Percentiles rank a stretch among this genome's conserved stretches.
Conservation (phyloP, 1,140 invertebrate genomes). For the Aphelenchoides fujianensis region DNA sequence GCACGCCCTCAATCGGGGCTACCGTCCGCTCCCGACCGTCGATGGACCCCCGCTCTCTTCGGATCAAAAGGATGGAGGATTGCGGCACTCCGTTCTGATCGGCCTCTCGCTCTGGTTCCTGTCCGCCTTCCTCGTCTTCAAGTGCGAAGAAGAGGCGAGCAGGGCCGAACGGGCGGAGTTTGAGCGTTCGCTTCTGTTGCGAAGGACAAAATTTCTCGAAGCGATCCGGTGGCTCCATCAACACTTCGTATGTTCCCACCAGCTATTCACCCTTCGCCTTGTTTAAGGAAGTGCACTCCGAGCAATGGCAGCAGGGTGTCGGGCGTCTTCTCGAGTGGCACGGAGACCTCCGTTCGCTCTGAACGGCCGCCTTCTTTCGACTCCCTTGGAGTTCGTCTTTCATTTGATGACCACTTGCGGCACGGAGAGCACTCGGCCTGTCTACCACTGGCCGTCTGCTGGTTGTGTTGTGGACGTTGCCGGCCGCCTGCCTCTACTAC, state of each 20-base stretch:
- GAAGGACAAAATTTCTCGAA: slow-evolving; percentile 3
- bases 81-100: neutral
- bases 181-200: neutral
- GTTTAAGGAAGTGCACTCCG: slow-evolving; percentile 1
- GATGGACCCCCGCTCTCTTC: no score
- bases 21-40: no score
- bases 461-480: slow-evolving; percentile 2
- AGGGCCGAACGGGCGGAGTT: neutral
- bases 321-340: slow-evolving; percentile 8
- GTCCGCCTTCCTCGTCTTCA: neutral
- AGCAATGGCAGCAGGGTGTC: neutral
- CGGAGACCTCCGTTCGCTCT: no score
- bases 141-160: neutral
- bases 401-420: neutral
- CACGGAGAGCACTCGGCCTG: neutral
- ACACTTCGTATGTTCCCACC: neutral
- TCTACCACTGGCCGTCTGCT: neutral
- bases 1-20: no score
- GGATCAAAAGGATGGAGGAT: no score
- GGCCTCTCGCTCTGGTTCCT: neutral
- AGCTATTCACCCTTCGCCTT: neutral
- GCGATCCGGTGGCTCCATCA: slow-evolving; percentile 1
- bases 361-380: neutral
- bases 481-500: slow-evolving; percentile 9
- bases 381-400: neutral